Conservation (phyloP, 1,140 invertebrate genomes). For the Aricia agestis region DNA sequence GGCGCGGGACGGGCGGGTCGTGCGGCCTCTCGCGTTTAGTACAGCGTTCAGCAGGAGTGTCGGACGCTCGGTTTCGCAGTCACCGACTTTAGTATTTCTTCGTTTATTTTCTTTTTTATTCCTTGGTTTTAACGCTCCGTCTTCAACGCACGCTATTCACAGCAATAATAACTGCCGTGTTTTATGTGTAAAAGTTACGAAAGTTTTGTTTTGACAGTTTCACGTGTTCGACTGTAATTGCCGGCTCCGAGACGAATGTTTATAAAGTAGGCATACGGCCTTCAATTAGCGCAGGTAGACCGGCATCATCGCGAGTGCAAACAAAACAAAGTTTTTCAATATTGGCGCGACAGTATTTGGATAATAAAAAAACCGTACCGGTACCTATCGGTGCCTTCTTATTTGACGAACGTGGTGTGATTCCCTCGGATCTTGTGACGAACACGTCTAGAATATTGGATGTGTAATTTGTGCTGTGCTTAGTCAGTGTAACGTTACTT, state of each 20-base stretch:
- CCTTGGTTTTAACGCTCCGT: slow-evolving; percentile 66
- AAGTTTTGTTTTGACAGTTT: slow-evolving; percentile 68
- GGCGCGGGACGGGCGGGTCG: slow-evolving; percentile 58
- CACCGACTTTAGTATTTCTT: slow-evolving; percentile 71
- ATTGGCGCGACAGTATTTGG: slow-evolving; percentile 31
- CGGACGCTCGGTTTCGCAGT: slow-evolving; percentile 68
- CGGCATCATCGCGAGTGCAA: slow-evolving; percentile 45
- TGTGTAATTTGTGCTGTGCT: slow-evolving; percentile 45
- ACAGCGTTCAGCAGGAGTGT: slow-evolving; percentile 72
- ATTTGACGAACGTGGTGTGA: slow-evolving; percentile 13
- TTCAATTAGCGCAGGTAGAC: slow-evolving; percentile 65
- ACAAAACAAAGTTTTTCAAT: slow-evolving; percentile 47
- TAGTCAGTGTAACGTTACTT: slow-evolving; percentile 48
- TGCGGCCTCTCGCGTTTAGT: slow-evolving; percentile 71
- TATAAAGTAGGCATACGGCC: slow-evolving; percentile 58
- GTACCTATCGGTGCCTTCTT: slow-evolving; percentile 28
- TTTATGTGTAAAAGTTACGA: slow-evolving; percentile 42
- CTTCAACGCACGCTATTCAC: slow-evolving; percentile 17
- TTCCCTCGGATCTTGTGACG: slow-evolving; percentile 17
- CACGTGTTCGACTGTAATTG: slow-evolving; percentile 66
- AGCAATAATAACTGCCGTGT: slow-evolving; percentile 36
- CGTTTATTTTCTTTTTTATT: slow-evolving; percentile 76
- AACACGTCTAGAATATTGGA: slow-evolving; percentile 20
- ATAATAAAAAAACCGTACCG: slow-evolving; percentile 22
- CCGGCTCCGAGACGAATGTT: slow-evolving; percentile 70